Evolutionary conservation across 2,888 invertebrate genomes (phyloP).

Genomic region (Salpingus planirostris): DNA sequence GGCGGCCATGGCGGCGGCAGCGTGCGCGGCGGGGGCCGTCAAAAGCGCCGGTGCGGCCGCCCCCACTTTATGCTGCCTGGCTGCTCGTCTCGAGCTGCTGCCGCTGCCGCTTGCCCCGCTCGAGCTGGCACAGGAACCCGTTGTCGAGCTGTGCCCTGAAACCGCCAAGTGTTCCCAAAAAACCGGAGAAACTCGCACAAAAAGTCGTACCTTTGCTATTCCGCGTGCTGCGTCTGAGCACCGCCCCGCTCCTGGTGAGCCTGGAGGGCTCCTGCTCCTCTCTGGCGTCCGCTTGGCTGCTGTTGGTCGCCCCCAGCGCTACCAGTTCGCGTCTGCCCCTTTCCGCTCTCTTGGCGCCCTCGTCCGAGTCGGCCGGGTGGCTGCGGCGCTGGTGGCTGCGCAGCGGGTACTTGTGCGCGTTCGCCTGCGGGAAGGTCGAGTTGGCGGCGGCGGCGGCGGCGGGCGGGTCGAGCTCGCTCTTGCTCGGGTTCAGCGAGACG

Average conservation of each 20-base stretch:
- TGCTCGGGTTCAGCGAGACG: too few relatives aligned
- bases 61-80: conserved; percentile 40
- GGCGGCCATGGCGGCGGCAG: conserved; percentile 36
- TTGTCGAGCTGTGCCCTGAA: conserved; percentile 41
- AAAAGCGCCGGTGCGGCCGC: conserved; percentile 34
- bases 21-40: conserved; percentile 25
- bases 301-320: conserved; percentile 48
- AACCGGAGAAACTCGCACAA: background rate
- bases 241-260: conserved; percentile 46
- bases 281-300: conserved; percentile 33
- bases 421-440: too few relatives aligned
- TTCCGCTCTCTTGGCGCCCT: conserved; percentile 5
- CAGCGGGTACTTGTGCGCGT: conserved; percentile 37
- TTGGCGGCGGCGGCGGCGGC: too few relatives aligned
- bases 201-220: conserved; percentile 40
- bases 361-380: background rate
- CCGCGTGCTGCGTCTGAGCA: conserved; percentile 45
- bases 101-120: conserved; percentile 44
- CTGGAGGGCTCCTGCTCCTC: conserved; percentile 43
- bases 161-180: conserved; percentile 5
- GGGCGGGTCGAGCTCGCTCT: too few relatives aligned
- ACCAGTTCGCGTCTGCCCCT: conserved; percentile 36
- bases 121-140: conserved; percentile 60
- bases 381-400: conserved; percentile 32
- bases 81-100: conserved; percentile 38